These are phyloP conservation scores for Mormoops blainvillei DNA, from an alignment of 2,113 vertebrate species.

Conservation along the genomic window DNA sequence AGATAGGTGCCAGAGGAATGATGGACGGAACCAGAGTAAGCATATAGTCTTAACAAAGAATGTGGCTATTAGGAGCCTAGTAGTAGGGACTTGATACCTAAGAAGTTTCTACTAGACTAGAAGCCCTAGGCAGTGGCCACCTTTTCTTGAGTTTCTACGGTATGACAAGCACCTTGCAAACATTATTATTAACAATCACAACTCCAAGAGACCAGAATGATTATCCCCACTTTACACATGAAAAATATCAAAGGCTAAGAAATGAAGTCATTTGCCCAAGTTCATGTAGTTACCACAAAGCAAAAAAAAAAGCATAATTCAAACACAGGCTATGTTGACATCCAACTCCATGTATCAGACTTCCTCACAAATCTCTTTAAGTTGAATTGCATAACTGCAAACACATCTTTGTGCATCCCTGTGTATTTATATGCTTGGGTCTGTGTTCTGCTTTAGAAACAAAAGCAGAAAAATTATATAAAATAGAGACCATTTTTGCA, in stretches of 20 bases:
- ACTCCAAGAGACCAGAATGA: not conserved
- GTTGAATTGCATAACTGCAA: not conserved
- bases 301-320: not conserved
- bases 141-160: not conserved
- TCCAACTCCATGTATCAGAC: not conserved
- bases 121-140: not conserved
- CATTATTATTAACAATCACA: not conserved
- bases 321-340: not conserved
- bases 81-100: not conserved
- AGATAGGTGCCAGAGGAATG: not conserved
- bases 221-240: not conserved
- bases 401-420: not conserved
- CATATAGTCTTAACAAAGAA: not conserved
- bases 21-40: not conserved
- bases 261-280: not conserved
- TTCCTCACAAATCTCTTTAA: not conserved
- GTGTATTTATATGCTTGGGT: not conserved
- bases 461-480: not conserved
- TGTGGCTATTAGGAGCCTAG: not conserved
- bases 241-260: constrained; percentile 21
- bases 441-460: not conserved
- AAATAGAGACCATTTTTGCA: not conserved
- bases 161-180: not conserved
- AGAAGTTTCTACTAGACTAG: not conserved
- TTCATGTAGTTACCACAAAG: not conserved